A percentile compares a stretch with the other conserved stretches of the same genome.
Conservation (phyloP, 2,888 invertebrate genomes). For the Trisateles emortualis region DNA sequence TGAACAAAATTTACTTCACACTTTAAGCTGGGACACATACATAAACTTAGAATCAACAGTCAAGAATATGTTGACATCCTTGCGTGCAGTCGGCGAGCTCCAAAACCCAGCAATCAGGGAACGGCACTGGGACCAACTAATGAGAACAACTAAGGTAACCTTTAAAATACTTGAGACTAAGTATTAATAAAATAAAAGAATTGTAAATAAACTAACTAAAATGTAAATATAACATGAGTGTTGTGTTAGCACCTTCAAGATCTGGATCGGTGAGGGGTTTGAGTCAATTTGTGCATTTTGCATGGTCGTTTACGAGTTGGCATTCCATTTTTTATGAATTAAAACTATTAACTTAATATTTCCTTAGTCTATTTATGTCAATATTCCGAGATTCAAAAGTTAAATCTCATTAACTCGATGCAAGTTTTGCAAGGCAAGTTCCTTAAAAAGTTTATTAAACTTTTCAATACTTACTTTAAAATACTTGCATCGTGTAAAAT, state of each 20-base stretch:
- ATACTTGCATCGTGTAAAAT: too few relatives aligned
- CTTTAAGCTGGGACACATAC: constrained; percentile 94
- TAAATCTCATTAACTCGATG: too few relatives aligned
- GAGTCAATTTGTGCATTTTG: constrained; percentile 54
- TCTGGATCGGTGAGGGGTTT: constrained; percentile 51
- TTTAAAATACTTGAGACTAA: constrained; percentile 34
- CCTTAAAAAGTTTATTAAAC: neutral
- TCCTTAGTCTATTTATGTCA: neutral
- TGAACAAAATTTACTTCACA: neutral
- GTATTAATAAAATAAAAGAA: constrained; percentile 42
- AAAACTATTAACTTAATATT: neutral
- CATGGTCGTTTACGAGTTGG: constrained; percentile 48
- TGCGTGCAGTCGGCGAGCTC: constrained; percentile 97
- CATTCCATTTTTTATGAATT: constrained; percentile 23
- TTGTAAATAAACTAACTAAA: constrained; percentile 61
- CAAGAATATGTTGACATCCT: constrained; percentile 98
- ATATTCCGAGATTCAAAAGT: too few relatives aligned
- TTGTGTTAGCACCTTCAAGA: constrained; percentile 52
- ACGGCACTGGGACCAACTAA: constrained; percentile 98
- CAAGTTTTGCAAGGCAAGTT: neutral
- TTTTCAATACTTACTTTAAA: too few relatives aligned
- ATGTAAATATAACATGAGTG: constrained; percentile 57
- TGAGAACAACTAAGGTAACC: constrained; percentile 97
- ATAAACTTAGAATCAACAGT: constrained; percentile 95
- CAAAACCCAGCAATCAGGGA: constrained; percentile 98